Conservation (phyloP, 2,113 vertebrate genomes). For the Lota lota region DNA sequence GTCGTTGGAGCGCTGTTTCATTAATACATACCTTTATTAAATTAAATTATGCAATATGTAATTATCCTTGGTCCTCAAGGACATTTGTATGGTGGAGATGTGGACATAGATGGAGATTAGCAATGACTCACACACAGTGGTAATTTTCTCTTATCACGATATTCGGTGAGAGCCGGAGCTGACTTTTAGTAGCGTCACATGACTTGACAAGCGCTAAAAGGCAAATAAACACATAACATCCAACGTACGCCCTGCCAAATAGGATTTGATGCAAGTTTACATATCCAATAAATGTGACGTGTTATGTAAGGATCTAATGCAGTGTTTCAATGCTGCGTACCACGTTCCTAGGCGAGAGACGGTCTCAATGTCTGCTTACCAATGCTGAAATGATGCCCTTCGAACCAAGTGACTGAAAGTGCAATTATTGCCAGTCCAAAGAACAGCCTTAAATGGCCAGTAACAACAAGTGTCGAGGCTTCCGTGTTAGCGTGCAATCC, state of each 20-base stretch:
- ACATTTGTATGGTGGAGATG: not conserved
- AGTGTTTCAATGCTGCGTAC: not conserved
- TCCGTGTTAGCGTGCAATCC: slow-evolving; percentile 52
- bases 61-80: slow-evolving; percentile 39
- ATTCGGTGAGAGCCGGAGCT: not conserved
- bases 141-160: slow-evolving; percentile 5
- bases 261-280: not conserved
- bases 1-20: slow-evolving; percentile 38
- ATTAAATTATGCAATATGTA: slow-evolving; percentile 37
- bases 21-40: slow-evolving; percentile 43
- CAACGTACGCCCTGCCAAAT: not conserved
- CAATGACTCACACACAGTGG: slow-evolving; percentile 6
- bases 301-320: not conserved
- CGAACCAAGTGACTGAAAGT: slow-evolving; percentile 31
- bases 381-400: slow-evolving; percentile 40
- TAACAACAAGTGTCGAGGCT: slow-evolving; percentile 56
- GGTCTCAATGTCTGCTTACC: slow-evolving; percentile 28
- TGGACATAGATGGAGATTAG: not conserved
- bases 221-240: not conserved
- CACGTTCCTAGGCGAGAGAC: not conserved
- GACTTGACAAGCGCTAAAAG: not conserved
- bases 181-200: not conserved
- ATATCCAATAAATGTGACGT: not conserved
- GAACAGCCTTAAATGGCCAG: slow-evolving; percentile 35
- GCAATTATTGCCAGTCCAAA: slow-evolving; percentile 18